Evolutionary conservation across 2,888 invertebrate genomes (phyloP), one percentile per base, ranked within the genome.

Genomic region (Synanthedon vespiformis): DNA sequence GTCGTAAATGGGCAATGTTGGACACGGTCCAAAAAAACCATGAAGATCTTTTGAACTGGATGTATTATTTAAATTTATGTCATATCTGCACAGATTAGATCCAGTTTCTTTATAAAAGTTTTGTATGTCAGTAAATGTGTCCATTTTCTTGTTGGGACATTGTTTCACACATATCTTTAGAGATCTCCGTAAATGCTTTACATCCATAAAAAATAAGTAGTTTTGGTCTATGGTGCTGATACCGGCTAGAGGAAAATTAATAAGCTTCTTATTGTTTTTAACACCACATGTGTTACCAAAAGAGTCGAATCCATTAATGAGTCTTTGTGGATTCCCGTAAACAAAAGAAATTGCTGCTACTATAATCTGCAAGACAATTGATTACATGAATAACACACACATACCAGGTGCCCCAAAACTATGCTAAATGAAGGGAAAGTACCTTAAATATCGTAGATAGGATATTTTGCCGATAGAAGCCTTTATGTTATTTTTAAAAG

Each of bases 261-360:
- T 91, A 56, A 94, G 90, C 60, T 90, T 91, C 61, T 92, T 92
- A 77, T 97, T 97, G 59, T 84, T 87, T 64, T 91, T 91, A 22
- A 94, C 92, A 13, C 97, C 97, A 77, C 98, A 98, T 40, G 96
- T 96, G 74, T 98, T 97, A 8, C 97, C 97, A 86, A 95, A 97
- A 53, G 95, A 96, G 76, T 97, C 97, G 77, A 94, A 96, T 14
- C 97, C 97, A 88, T 96, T 95, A 57, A 96, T 92, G 48, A 97
- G 89, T 58, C 96, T 89, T 65, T 92, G 79, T 0, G 96, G 96
- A 80, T 95, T 94, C 14, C 96, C 96, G 74, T 94, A 95, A 1
- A 95, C 94, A 72, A 95, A 92, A 10, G 96, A 94, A 84, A 96
- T 96, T 11, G 93, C 93, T 40, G 95, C 95, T 61, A 95, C 91